Base-by-base conservation (phyloP, 1,140 invertebrate species). In the Pogonus chalceus region DNA sequence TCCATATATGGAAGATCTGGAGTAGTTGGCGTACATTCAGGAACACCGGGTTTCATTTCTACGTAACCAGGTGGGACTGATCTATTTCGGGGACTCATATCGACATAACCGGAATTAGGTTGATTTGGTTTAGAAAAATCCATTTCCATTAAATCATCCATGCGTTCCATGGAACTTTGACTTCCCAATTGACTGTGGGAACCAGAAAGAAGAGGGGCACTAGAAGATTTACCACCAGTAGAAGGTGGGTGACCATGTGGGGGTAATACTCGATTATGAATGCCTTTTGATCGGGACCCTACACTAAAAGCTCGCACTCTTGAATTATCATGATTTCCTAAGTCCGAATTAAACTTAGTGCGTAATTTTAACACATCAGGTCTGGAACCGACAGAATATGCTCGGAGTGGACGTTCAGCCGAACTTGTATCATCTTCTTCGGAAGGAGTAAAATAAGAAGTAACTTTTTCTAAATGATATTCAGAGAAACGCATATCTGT, bases 341-440 rank as follows among this genome's bases (percentile, higher is more conserved):
- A 12, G 3, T 12, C 3, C 55, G 48, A 70, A 65, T 23, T 76
- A n/a, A 9, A 49, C 14, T 16, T 57, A 68, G 68, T 67, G 70
- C 18, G 7, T 18, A 18, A 61, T 70, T 74, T 62, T 69, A 70
- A 22, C 67, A 65, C 63, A 69, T 72, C 73, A 61, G 73, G 52
- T 66, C 73, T 79, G 22, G 88, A 91, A 4, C 91, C 92, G 46
- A 94, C 85, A 22, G 90, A 92, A 68, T 93, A 93, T 1, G 90
- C 86, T 60, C 91, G 77, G 35, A 78, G 75, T 21, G 84, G 85
- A 53, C 87, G 75, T 60, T 76, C 72, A 62, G 70, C 64, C 58
- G 63, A 65, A 20, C 52, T 51, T 14, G 48, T 53, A 52, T 76
- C 69, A 56, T 76, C 76, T 18, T 82, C 80, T 20, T 84, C 81